Conservation (phyloP, 2,888 invertebrate genomes). For the Sphaerophoria taeniata region DNA sequence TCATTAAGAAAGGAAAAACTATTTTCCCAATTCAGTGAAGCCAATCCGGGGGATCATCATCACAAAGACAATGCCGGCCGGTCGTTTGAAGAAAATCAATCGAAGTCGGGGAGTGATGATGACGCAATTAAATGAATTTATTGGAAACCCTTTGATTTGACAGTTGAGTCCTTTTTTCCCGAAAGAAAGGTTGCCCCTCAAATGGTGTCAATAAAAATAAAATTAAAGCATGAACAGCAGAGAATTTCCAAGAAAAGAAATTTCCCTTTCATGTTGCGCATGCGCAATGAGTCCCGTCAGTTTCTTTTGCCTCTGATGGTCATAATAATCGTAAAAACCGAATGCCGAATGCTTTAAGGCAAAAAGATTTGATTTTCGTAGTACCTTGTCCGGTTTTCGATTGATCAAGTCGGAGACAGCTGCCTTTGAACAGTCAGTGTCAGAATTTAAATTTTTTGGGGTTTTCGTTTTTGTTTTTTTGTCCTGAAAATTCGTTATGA, state of each 20-base stretch:
- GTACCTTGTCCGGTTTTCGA: constrained; percentile 15
- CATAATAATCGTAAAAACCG: constrained; percentile 50
- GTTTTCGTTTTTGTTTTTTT: constrained; percentile 3
- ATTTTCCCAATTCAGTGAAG: constrained; percentile 70
- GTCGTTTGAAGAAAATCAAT: constrained; percentile 46
- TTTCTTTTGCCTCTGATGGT: constrained; percentile 13
- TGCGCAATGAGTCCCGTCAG: constrained; percentile 54
- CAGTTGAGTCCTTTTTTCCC: constrained; percentile 40
- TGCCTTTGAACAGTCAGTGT: constrained; percentile 41
- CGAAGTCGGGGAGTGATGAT: constrained; percentile 68
- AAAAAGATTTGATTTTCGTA: constrained; percentile 36
- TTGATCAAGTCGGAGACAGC: constrained; percentile 36
- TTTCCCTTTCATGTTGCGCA: constrained; percentile 61
- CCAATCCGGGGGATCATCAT: constrained; percentile 43
- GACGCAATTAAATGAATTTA: constrained; percentile 71
- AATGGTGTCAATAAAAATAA: constrained; percentile 36
- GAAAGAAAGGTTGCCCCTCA: constrained; percentile 22
- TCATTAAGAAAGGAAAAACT: constrained; percentile 44
- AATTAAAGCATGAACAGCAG: constrained; percentile 15
- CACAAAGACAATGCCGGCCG: constrained; percentile 33
- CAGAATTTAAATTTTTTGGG: constrained; percentile 22
- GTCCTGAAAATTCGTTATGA: constrained; percentile 18
- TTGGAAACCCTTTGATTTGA: constrained; percentile 66
- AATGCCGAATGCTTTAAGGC: no score
- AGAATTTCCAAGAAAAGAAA: constrained; percentile 40